phyloP scores from a whole-genome alignment of 2,797 vertebrate genomes.

The Myotis findleyi region DNA sequence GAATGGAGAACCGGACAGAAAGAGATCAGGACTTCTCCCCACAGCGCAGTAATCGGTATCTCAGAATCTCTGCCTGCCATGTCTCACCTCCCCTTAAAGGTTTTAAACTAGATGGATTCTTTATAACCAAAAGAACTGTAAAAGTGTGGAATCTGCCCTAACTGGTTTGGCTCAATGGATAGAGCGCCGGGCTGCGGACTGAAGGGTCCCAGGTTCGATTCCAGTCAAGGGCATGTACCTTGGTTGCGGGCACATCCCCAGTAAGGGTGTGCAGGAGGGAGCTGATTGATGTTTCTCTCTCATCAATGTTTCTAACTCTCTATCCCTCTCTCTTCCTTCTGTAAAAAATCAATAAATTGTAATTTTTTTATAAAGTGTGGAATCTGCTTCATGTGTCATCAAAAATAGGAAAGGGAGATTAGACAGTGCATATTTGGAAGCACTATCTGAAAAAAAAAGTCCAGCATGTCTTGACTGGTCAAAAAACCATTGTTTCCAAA shows the following conservation, averaged over 20 bases:
- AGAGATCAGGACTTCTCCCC: neutral
- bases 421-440: neutral
- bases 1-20: neutral
- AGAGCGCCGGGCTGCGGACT: too few relatives aligned
- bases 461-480: neutral
- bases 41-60: too few relatives aligned
- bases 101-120: neutral
- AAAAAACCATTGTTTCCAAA: slow-evolving; percentile 26
- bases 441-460: neutral
- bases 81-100: neutral
- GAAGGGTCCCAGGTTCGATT: too few relatives aligned
- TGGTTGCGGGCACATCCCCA: too few relatives aligned
- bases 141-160: neutral
- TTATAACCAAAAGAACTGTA: neutral
- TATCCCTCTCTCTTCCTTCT: too few relatives aligned
- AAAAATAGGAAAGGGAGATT: neutral
- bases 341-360: too few relatives aligned
- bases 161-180: too few relatives aligned
- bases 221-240: too few relatives aligned
- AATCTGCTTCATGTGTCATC: neutral
- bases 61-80: neutral
- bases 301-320: too few relatives aligned
- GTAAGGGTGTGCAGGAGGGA: too few relatives aligned
- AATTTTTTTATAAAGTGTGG: too few relatives aligned
- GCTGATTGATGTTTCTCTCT: too few relatives aligned